Evolutionary conservation across 2,888 invertebrate species (phyloP), one percentile per base, ranked within the genome.

Genomic region (Abrostola triplasia): DNA sequence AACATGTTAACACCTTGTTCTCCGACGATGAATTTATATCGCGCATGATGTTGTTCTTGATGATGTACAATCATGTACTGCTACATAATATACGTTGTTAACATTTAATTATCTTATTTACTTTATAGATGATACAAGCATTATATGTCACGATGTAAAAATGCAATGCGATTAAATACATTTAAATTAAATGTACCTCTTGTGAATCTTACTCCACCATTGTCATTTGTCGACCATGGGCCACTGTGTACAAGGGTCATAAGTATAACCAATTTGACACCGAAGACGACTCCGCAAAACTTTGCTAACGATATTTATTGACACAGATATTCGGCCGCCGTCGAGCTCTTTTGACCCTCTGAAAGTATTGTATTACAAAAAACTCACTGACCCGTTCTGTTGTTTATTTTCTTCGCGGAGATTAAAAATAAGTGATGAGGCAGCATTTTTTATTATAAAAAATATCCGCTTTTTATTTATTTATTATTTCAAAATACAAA

Each of bases 251-350:
- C 11, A 55, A 41, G 47, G 49, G n/a, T 9, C 44, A 56, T 57
- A 24, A 24, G 24, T 24, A 24, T 24, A 9, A 70, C 52, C 49
- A 68, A 60, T 50, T 50, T 50, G 36, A 37, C 51, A 47, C 56
- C 40, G n/a, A 49, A 38, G 63, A 59, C 59, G 55, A 49, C 13
- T 48, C 24, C 55, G 54, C 57, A 49, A 67, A 73, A 74, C 67
- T 76, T 76, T 44, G 49, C 58, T 76, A 70, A 79, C 67, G 69
- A 74, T 77, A 75, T 79, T 79, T 67, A 79, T 79, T 73, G 75
- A 75, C 64, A 75, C 67, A 64, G 70, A 75, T 70, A 77, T 68
- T 77, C 65, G 51, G 57, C 65, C 47, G 67, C 68, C 66, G 61
- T 68, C 62, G 61, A 64, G 60, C 67, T 64, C 74, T 73, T 76